Evolutionary conservation across 2,888 invertebrate species (phyloP).

Genomic region (Pogonocherus hispidulus): DNA sequence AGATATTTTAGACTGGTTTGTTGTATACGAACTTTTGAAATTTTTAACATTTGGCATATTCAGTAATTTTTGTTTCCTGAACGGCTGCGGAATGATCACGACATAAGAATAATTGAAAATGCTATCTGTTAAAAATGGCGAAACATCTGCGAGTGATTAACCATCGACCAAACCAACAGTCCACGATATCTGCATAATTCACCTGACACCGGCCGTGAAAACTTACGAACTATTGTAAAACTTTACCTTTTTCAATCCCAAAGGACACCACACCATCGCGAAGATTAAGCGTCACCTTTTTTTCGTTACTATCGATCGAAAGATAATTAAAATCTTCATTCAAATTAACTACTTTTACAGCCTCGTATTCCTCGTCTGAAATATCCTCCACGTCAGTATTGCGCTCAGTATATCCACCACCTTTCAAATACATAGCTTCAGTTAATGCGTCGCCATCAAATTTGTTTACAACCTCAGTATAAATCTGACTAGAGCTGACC

Average conservation of each 20-base stretch:
- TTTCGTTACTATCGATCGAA: neutral
- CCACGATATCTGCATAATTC: too few relatives aligned
- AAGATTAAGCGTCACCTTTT: constrained; percentile 36
- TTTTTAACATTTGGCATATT: too few relatives aligned
- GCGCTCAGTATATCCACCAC: constrained; percentile 61
- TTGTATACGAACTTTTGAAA: too few relatives aligned
- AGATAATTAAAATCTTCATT: neutral
- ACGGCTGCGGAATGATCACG: too few relatives aligned
- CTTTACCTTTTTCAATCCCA: constrained; percentile 46
- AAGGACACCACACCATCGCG: constrained; percentile 42
- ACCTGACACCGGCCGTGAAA: too few relatives aligned
- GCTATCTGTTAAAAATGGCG: too few relatives aligned
- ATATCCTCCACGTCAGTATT: constrained; percentile 73
- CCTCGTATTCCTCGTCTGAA: constrained; percentile 52
- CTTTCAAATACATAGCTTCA: constrained; percentile 71
- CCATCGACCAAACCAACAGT: too few relatives aligned
- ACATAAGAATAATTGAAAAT: too few relatives aligned
- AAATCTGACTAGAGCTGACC: constrained; percentile 66
- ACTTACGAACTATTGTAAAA: too few relatives aligned
- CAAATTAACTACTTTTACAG: neutral
- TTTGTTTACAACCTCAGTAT: constrained; percentile 67
- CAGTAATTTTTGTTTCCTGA: too few relatives aligned
- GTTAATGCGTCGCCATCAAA: constrained; percentile 66
- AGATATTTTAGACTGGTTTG: too few relatives aligned
- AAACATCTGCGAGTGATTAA: too few relatives aligned